Base-by-base conservation (phyloP, 2,888 invertebrate species). In the Plebejus argus region DNA sequence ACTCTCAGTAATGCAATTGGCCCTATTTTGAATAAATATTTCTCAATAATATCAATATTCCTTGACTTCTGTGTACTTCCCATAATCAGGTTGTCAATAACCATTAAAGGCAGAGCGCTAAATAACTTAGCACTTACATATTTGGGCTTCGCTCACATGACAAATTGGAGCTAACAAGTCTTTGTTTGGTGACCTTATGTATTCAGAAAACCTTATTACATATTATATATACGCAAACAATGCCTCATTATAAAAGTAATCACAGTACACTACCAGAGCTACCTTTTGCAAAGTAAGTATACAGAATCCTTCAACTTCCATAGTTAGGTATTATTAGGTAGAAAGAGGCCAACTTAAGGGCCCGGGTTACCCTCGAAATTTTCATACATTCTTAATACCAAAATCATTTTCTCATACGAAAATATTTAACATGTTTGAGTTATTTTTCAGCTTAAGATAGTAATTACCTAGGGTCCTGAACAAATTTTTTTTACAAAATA, bases 171-270 rank as follows among this genome's bases (percentile, higher is more conserved):
- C 39, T 45, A 39, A 72, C 39, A 45, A 39, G 72, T 3, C 45
- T 72, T 45, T 72, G 72, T 72, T 72, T 20, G 72, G 72, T 20
- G 72, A 66, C 66, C 66, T 66, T 66, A 66, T 66, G 28, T 66
- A 66, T 66, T 33, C 28, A 15, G 71, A 71, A 39, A 71, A 39
- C 39, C 20, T 39, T 28, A 66, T 66, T 66, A n/a, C n/a, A n/a
- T n/a, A n/a, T n/a, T n/a, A n/a, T n/a, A 15, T 28, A 66, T 61
- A 28, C 5, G 66, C 66, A 66, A 12, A 66, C 66, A 28, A 66
- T 66, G 66, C 28, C 66, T 15, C 28, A 66, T 66, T 66, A 66
- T 66, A 20, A 20, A 7, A 23, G 61, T 61, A 56, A 7, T 56
- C n/a, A 56, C 7, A 56, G 49, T 49, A 49, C 15, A 49, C 49